A percentile compares a stretch with the other conserved stretches of the same genome.
phyloP scores from a whole-genome alignment of 2,113 vertebrate genomes.

The Nyctereutes procyonoides region DNA sequence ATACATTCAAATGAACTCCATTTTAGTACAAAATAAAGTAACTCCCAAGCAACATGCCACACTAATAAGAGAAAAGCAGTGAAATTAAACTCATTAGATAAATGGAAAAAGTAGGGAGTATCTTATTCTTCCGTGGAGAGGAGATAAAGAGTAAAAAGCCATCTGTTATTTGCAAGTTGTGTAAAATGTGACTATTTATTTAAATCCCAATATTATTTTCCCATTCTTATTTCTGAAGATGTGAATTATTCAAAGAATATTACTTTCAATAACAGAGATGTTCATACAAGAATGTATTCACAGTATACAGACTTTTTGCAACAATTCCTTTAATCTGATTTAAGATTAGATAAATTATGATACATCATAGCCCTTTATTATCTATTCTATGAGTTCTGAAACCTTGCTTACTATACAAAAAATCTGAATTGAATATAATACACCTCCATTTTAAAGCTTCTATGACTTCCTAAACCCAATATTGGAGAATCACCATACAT shows the following conservation, averaged over 20 bases:
- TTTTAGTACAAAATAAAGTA: constrained; percentile 37
- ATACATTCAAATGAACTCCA: constrained; percentile 45
- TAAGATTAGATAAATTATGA: not conserved
- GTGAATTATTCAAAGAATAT: not conserved
- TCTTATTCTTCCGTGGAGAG: not conserved
- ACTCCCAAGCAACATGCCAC: not conserved
- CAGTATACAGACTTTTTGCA: not conserved
- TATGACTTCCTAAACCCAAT: not conserved
- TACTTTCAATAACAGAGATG: not conserved
- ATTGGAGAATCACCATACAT: not conserved
- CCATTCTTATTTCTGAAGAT: not conserved
- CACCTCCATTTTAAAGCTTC: not conserved
- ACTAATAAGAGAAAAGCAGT: not conserved
- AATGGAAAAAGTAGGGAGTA: not conserved
- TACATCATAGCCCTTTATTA: not conserved
- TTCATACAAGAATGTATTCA: not conserved
- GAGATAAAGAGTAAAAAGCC: constrained; percentile 12
- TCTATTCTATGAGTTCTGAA: not conserved
- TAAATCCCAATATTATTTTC: not conserved
- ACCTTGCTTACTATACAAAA: constrained; percentile 1
- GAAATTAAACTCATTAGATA: constrained; percentile 31
- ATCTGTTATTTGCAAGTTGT: not conserved
- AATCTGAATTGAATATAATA: not conserved
- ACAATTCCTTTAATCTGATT: not conserved
- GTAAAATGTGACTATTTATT: constrained; percentile 10